Conservation (phyloP, 2,113 vertebrate species). For the Alligator sinensis region DNA sequence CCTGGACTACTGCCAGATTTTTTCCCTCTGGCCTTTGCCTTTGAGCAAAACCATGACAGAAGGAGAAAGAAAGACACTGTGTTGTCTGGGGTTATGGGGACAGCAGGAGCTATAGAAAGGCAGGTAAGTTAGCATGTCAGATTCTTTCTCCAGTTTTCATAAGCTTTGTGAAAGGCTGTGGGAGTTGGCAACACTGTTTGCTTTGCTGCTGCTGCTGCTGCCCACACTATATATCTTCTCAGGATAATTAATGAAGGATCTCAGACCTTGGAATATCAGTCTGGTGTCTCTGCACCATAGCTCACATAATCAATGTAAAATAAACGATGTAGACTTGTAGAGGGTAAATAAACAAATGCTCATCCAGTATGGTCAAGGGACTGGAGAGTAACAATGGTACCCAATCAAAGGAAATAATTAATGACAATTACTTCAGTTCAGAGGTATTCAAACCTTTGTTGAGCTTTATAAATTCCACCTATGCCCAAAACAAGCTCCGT, state of each 20-base stretch:
- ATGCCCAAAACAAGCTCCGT: not conserved
- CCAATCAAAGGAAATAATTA: not conserved
- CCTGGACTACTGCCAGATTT: not conserved
- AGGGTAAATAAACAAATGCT: not conserved
- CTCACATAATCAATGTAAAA: too few species aligned
- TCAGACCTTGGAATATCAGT: not conserved
- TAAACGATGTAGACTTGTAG: not conserved
- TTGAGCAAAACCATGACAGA: too few species aligned
- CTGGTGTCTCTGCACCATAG: not conserved
- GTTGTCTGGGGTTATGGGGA: not conserved
- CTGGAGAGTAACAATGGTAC: not conserved
- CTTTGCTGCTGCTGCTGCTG: not conserved
- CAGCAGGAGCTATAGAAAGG: not conserved
- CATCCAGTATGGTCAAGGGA: not conserved
- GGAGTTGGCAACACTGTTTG: not conserved
- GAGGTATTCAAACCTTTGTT: not conserved
- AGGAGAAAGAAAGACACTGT: not conserved
- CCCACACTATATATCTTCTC: accelerated
- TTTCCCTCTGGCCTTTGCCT: not conserved
- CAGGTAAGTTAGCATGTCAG: not conserved
- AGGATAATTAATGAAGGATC: not conserved
- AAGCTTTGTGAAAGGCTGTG: not conserved
- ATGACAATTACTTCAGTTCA: not conserved
- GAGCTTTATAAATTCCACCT: not conserved
- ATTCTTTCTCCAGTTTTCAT: not conserved